phyloP scores from a whole-genome alignment of 2,888 invertebrate genomes.

The Urechis unicinctus region DNA sequence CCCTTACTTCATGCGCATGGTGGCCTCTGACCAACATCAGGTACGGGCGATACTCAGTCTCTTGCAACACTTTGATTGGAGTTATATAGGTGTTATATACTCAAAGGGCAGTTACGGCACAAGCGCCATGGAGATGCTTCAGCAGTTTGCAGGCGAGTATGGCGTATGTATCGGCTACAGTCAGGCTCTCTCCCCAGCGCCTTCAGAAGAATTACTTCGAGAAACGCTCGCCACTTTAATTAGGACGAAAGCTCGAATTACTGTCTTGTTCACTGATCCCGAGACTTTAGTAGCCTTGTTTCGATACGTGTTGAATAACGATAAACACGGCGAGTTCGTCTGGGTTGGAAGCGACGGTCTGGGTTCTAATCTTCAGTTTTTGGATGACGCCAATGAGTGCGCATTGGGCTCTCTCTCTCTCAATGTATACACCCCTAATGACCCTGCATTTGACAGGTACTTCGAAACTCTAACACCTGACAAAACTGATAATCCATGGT shows the following conservation, averaged over 20 bases:
- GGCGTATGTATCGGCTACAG: constrained; percentile 30
- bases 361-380: constrained; percentile 21
- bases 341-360: constrained; percentile 40
- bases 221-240: constrained; percentile 2
- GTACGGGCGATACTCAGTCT: constrained; percentile 28
- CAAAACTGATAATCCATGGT: constrained; percentile 28
- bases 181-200: constrained; percentile 15
- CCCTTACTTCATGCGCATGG: constrained; percentile 38
- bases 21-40: constrained; percentile 37
- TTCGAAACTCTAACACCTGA: constrained; percentile 24
- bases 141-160: constrained; percentile 8
- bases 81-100: constrained; percentile 69
- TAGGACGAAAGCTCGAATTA: constrained; percentile 22
- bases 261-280: constrained; percentile 35
- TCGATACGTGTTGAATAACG: constrained; percentile 20
- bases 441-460: constrained; percentile 10
- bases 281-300: constrained; percentile 26
- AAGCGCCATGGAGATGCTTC: constrained; percentile 26
- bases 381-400: constrained; percentile 21
- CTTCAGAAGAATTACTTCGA: neutral
- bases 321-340: constrained; percentile 28
- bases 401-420: constrained; percentile 26
- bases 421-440: constrained; percentile 5
- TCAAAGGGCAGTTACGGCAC: constrained; percentile 58
- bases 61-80: constrained; percentile 59